Conservation (phyloP, 2,888 invertebrate species). For the Rhingia rostrata region DNA sequence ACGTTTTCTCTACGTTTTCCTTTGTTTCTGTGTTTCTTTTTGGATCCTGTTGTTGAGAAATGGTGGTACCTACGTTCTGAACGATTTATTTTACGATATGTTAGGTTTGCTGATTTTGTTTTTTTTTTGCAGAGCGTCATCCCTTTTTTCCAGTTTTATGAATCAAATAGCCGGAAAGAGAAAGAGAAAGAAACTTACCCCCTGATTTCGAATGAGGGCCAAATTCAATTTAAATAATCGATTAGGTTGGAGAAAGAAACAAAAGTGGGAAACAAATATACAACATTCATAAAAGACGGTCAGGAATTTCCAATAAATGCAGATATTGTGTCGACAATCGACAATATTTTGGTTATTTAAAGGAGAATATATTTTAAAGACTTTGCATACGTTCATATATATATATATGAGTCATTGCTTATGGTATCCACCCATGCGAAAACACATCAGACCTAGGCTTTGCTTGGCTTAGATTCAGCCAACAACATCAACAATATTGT, state of each 20-base stretch:
- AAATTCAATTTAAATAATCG: conserved; percentile 49
- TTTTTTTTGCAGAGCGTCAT: neutral
- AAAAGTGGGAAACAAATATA: neutral
- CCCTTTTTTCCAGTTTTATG: conserved; percentile 5
- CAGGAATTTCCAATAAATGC: conserved; percentile 11
- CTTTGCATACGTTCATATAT: conserved; percentile 11
- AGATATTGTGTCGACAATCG: conserved; percentile 10
- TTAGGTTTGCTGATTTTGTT: neutral
- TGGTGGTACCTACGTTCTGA: conserved; percentile 8
- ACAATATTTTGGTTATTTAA: conserved; percentile 20
- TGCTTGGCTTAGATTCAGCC: too few species aligned
- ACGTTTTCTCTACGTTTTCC: neutral
- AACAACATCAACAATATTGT: conserved; percentile 6
- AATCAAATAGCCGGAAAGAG: neutral
- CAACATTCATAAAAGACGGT: conserved; percentile 8
- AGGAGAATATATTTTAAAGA: conserved; percentile 24
- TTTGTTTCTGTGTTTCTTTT: neutral
- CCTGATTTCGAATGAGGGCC: neutral
- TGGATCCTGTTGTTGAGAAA: conserved; percentile 10
- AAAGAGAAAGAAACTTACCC: neutral
- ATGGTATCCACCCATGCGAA: neutral
- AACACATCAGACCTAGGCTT: neutral
- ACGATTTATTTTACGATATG: conserved; percentile 31
- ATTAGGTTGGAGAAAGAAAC: conserved; percentile 11
- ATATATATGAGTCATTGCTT: conserved; percentile 15